phyloP scores from a whole-genome alignment of 2,797 vertebrate species.

The Clamator glandarius region DNA sequence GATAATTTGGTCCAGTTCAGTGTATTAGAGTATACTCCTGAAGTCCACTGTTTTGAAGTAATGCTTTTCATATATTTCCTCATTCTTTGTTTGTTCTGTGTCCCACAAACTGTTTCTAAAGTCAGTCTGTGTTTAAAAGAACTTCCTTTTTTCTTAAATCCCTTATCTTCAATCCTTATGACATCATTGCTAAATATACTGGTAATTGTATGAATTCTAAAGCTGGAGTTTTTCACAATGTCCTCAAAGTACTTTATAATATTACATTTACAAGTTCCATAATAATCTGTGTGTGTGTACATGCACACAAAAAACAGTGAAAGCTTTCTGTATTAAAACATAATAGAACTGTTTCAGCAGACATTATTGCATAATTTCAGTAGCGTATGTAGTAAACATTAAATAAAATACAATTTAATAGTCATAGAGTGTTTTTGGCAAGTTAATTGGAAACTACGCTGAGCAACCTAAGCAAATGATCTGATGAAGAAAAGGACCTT shows the following conservation, averaged over 20 bases:
- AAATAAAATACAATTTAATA: not conserved
- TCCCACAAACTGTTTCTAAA: not conserved
- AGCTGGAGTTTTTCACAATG: rapidly evolving
- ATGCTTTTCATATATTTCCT: not conserved
- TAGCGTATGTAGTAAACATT: not conserved
- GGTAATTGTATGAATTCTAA: not conserved
- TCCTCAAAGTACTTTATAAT: not conserved
- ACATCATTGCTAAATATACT: not conserved
- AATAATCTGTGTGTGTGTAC: not conserved
- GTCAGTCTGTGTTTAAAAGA: not conserved
- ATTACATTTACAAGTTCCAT: not conserved
- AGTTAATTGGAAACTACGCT: not conserved
- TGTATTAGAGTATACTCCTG: not conserved
- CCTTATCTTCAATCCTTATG: not conserved
- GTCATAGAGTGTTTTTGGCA: not conserved
- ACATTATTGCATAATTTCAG: not conserved
- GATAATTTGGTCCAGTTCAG: not conserved
- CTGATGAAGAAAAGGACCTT: not conserved
- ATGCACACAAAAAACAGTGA: not conserved
- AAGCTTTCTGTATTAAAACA: not conserved
- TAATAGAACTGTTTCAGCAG: not conserved
- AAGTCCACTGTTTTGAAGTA: not conserved
- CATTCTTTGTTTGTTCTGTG: not conserved
- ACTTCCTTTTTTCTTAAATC: not conserved
- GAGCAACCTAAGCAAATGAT: not conserved